Base-by-base conservation (phyloP, 2,113 vertebrate species). In the Lophochroa leadbeateri region DNA sequence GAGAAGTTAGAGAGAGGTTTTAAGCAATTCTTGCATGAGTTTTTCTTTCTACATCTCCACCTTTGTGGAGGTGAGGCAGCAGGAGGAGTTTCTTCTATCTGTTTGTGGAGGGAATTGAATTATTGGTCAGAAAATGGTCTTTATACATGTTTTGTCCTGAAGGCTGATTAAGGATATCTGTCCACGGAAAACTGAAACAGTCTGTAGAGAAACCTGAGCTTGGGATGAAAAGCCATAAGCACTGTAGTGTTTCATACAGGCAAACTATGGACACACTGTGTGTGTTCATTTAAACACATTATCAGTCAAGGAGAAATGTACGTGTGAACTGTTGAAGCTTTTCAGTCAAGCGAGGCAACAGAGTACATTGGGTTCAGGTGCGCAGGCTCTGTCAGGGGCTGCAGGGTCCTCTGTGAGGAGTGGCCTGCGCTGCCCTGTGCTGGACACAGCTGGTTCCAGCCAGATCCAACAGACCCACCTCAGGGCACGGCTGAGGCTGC, bases 381-480 rank as follows among this genome's bases (percentile, higher is more conserved):
- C 9, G 33, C 5, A 3, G 10, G 53, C 0, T 0, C 9, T 43
- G 55, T 1, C 7, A 2, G 27, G 21, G 14, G 19, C 68, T 63
- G 52, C 33, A 3, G 28, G 35, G 10, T 18, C 44, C 21, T 5
- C 27, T 17, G 47, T 46, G 46, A 14, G 49, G 57, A 9, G 11
- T 4, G 6, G 33, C 55, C 19, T 21, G 19, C 4, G 13, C 33
- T 58, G 20, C 31, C 31, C 55, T 8, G 8, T 21, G 19, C 19
- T 33, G 31, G 55, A 9, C 31, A 57, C 5, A 52, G 52, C n/a
- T 13, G 23, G 16, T 43, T 61, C 67, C 80, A 78, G 31, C 13
- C 3, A 5, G 31, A 41, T 50, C 35, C 27, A 31, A 6, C 4
- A 0, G 0, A 24, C 23, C 44, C 65, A 31, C 8, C 2, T 1